Conservation (phyloP, 2,888 invertebrate genomes). For the Tipula vernalis region DNA sequence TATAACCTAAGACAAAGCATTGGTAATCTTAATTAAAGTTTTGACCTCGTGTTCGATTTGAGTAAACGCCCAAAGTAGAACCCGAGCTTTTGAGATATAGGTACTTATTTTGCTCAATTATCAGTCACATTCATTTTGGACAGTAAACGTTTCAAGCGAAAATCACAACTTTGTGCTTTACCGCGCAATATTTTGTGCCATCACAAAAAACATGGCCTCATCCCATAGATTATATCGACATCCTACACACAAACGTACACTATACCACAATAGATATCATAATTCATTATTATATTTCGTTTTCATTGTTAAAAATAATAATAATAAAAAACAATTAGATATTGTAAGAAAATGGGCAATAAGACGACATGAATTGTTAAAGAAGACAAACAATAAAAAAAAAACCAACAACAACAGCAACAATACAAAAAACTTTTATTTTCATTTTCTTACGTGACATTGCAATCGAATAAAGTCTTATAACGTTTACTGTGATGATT, state of each 20-base stretch:
- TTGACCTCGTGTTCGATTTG: no score
- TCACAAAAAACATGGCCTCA: background rate
- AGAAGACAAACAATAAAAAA: background rate
- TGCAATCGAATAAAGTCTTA: background rate
- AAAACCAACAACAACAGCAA: no score
- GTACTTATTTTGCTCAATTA: no score
- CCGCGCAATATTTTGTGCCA: no score
- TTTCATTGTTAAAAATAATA: background rate
- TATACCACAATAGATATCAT: background rate
- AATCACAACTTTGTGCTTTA: no score
- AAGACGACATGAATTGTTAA: background rate
- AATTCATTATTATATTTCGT: background rate
- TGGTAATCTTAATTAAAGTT: no score
- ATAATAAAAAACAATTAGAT: background rate
- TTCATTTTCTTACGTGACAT: slow-evolving; percentile 4
- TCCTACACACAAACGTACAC: background rate
- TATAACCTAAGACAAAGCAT: no score
- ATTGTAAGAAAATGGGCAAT: background rate
- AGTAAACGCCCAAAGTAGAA: no score
- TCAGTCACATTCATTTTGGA: no score
- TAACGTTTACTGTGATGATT: background rate
- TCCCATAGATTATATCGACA: background rate
- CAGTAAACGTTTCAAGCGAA: no score
- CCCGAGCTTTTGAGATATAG: no score
- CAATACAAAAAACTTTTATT: background rate